These are phyloP conservation scores for Caiman crocodilus DNA, from an alignment of 2,797 vertebrate species.

Conservation along the genomic window DNA sequence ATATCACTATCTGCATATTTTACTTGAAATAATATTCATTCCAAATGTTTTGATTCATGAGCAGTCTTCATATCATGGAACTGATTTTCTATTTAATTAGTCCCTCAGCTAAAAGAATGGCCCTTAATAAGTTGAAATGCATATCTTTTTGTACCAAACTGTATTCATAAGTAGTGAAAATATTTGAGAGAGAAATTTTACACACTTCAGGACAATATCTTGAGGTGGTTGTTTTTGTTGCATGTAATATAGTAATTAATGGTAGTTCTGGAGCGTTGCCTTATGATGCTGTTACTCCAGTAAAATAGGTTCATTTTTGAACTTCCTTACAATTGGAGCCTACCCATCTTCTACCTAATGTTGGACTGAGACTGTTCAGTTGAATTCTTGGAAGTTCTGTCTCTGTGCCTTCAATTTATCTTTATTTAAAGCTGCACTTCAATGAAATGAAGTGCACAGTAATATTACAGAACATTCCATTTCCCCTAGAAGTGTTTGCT, in stretches of 20 bases:
- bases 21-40: too few species aligned
- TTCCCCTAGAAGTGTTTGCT: too few species aligned
- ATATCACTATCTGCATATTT: too few species aligned
- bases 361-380: not conserved
- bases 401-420: too few species aligned
- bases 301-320: not conserved
- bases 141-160: too few species aligned
- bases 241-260: not conserved
- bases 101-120: too few species aligned
- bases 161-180: too few species aligned
- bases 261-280: not conserved
- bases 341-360: not conserved
- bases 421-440: too few species aligned
- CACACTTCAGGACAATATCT: not conserved
- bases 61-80: not conserved
- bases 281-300: not conserved
- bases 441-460: not conserved
- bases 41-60: too few species aligned
- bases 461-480: not conserved
- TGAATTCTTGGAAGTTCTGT: not conserved
- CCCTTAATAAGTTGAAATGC: too few species aligned
- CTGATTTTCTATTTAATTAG: not conserved
- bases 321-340: not conserved
- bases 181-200: not conserved
- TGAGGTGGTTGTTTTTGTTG: not conserved